Evolutionary conservation across 1,140 invertebrate species (phyloP), one percentile per base, ranked within the genome.

Genomic region (Megathymus violae): DNA sequence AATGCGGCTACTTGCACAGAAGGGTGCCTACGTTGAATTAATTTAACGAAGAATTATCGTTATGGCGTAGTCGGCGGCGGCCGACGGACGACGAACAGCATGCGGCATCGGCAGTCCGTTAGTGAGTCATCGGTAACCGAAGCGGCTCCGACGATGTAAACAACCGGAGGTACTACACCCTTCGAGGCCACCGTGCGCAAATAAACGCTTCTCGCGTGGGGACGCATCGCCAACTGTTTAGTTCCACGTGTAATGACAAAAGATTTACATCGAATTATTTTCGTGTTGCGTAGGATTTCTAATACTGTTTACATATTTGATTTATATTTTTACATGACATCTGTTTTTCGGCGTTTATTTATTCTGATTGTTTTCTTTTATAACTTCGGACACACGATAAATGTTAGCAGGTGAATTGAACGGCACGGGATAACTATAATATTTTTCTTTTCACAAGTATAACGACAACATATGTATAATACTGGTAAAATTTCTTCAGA

Each of bases 131-230:
- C 65, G 67, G 51, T 67, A 64, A 68, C 67, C 65, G 71, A 48
- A 38, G 60, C 65, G 58, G 66, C 54, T 60, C 61, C 73, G 76
- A 72, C 73, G n/a, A n/a, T n/a, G 76, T 80, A 81, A 81, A 84
- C 81, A 83, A 78, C 71, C 71, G 58, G 71, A 77, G 73, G 62
- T n/a, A n/a, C n/a, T 73, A 66, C 72, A 67, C 73, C 69, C 73
- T 70, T 65, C 76, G 77, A 76, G 78, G 76, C 78, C 78, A 62
- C 68, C 51, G 75, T 71, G 71, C 69, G 72, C 80, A 76, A 79
- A 82, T 76, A 81, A 78, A 73, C 64, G 69, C 64, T 71, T 77
- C 79, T 82, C 71, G 69, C 67, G 73, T 81, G n/a, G n/a, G 68
- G 74, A 71, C 74, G 78, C 74, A 76, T 58, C 74, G 70, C 68